Conservation (phyloP, 2,113 vertebrate genomes). For the Poeciliopsis occidentalis region DNA sequence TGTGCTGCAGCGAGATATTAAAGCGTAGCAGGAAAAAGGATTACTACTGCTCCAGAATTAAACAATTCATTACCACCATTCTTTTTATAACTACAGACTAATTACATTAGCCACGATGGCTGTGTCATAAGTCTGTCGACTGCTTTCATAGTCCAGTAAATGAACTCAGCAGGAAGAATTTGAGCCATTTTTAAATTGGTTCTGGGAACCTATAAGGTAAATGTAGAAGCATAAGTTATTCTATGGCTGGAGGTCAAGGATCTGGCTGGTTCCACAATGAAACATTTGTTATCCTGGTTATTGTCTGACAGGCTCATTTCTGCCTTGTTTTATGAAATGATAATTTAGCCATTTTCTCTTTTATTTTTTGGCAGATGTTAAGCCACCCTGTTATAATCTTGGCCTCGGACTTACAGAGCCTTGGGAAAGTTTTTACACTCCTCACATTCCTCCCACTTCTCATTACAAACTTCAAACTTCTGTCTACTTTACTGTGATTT, state of each 20-base stretch:
- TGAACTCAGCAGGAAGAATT: slow-evolving; percentile 42
- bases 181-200: slow-evolving; percentile 62
- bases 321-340: slow-evolving; percentile 57
- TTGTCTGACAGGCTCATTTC: slow-evolving; percentile 58
- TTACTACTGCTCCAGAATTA: slow-evolving; percentile 67
- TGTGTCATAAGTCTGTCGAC: slow-evolving; percentile 70
- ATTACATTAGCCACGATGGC: slow-evolving; percentile 68
- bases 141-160: slow-evolving; percentile 69
- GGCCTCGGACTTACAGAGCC: neutral
- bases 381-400: slow-evolving; percentile 11
- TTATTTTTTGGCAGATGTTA: slow-evolving; percentile 7
- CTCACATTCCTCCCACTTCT: neutral
- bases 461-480: neutral
- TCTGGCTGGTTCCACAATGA: slow-evolving; percentile 15
- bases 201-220: slow-evolving; percentile 48
- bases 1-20: slow-evolving; percentile 56
- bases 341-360: slow-evolving; percentile 28
- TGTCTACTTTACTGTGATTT: no score
- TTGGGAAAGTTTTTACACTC: neutral
- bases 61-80: slow-evolving; percentile 74
- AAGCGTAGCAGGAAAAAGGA: slow-evolving; percentile 62
- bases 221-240: slow-evolving; percentile 40
- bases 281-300: slow-evolving; percentile 42
- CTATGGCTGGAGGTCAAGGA: slow-evolving; percentile 46
- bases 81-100: slow-evolving; percentile 78